Evolutionary conservation across 1,140 invertebrate species (phyloP).

Genomic region (Aculops lycopersici): DNA sequence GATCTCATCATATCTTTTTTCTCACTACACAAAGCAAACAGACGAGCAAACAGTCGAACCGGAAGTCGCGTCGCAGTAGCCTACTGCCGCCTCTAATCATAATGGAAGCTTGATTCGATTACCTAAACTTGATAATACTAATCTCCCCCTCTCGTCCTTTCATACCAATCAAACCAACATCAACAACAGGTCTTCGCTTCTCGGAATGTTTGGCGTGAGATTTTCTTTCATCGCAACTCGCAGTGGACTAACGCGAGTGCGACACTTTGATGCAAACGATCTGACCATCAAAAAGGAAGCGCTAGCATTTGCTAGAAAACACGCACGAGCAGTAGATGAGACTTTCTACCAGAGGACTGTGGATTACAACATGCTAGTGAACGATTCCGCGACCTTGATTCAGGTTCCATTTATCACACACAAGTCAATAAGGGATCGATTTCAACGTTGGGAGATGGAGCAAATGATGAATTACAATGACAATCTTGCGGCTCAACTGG

Average conservation of each 20-base stretch:
- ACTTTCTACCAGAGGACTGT: conserved; percentile 71
- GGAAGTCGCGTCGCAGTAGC: conserved; percentile 3
- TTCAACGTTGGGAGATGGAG: not conserved
- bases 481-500: not conserved
- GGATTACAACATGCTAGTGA: conserved; percentile 49
- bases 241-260: conserved; percentile 52
- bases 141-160: too few species aligned
- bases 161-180: too few species aligned
- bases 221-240: conserved; percentile 56
- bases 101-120: conserved; percentile 1
- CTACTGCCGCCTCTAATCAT: conserved; percentile 1
- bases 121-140: conserved; percentile 9
- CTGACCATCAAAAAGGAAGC: conserved; percentile 5
- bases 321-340: conserved; percentile 32
- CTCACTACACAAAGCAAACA: not conserved
- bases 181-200: not conserved
- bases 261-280: conserved; percentile 16
- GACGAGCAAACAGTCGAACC: not conserved
- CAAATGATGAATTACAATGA: not conserved
- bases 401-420: conserved; percentile 53
- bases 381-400: conserved; percentile 41
- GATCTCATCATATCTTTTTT: not conserved
- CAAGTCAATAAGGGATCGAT: not conserved
- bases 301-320: not conserved
- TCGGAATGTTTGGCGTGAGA: conserved; percentile 42